Evolutionary conservation across 30 jellyfish, hydroid and myxozoan species (phyloP), one percentile per base, ranked within the genome.

Genomic region (Cassiopea andromeda): DNA sequence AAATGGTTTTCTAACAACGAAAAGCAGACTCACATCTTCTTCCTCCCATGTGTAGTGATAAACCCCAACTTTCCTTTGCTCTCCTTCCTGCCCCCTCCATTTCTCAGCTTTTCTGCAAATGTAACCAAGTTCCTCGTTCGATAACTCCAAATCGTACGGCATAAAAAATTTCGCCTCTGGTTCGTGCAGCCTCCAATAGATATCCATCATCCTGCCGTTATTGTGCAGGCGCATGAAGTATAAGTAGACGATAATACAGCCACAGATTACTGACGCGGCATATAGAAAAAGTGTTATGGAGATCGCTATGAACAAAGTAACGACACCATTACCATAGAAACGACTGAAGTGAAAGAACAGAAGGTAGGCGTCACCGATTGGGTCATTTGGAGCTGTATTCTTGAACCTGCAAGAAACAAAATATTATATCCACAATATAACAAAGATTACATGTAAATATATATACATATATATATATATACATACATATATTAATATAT

Each of bases 41-140:
- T 95, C 97, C 50, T 95, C 97, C 99, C 99, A 95, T 15, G 91
- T 84, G 77, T 95, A 95, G 59, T 91, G 97, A 73, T 95, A 91
- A 10, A 95, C 98, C 27, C 97, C 90, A 13, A 97, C 85, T 73
- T 95, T 95, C 58, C 98, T 88, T 43, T 95, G 95, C 46, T 95
- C 98, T 10, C 99, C 99, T 74, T 95, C 99, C 69, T 95, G 95
- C 46, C 99, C 99, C 49, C 99, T 82, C 99, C 99, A 95, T 82
- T 91, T 97, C 80, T 95, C 99, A 2, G 99, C 97, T 61, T 95
- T 95, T 43, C 96, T 83, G 81, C 99, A 95, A 5, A 95, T 86
- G 75, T 81, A 95, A 12, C 69, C 89, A 72, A 95, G 82, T 80
- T 95, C 99, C 44, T 95, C 99, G 61, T 95, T 91, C 44, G 99